Evolutionary conservation across 2,797 vertebrate species (phyloP), one percentile per base, ranked within the genome.

Genomic region (Vespertilio murinus): DNA sequence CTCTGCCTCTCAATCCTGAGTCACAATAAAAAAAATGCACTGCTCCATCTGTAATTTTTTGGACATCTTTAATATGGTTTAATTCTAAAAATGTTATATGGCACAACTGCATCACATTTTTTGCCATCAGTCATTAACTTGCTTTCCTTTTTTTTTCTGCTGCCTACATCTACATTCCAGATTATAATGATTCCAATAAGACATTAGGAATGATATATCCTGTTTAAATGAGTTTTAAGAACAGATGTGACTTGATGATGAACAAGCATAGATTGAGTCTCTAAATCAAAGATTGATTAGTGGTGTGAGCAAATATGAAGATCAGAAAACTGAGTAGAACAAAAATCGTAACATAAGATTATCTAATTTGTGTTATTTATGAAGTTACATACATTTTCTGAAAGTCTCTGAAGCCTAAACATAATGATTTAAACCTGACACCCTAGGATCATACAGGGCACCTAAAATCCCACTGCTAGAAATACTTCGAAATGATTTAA

Each of bases 181-280:
- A 71, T 75, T 70, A 17, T 73, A 78, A 56, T 91, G 25, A 61
- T 81, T 73, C 30, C 40, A 38, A 2, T 30, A 74, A 9, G n/a
- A 90, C 20, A 45, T 92, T 42, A 79, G 20, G 23, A 35, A 88
- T 75, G 52, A 85, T 83, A 89, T 10, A 13, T 56, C 7, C 1
- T 86, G 5, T 22, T 92, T 30, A 75, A 59, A 74, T 84, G 65
- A 80, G 8, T 81, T 88, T 95, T 77, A 83, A 77, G 23, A 91
- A 70, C 33, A 91, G 33, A 54, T 52, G 40, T 84, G 47, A 71
- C 38, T 90, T 73, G 9, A 69, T 78, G 16, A 90, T 47, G 13
- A 78, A 30, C 14, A 90, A 14, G 49, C 14, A n/a, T 28, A 86
- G 69, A 49, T 1, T 56, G 0, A 86, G 20, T 86, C 30, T 71